Base-by-base conservation (phyloP, 2,888 invertebrate genomes). In the Epirrhoe alternata region DNA sequence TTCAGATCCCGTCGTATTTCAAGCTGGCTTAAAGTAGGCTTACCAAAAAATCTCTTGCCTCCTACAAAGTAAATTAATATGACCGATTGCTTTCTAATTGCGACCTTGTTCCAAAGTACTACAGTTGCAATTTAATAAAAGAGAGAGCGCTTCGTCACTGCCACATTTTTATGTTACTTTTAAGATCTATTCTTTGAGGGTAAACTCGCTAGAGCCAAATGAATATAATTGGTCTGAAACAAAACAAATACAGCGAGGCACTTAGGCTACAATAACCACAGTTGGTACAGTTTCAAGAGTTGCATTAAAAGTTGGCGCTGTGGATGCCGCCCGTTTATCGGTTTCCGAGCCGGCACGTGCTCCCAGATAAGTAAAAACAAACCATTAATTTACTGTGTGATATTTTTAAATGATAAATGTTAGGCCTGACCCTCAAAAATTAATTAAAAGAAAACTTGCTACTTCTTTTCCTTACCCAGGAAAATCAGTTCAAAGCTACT, bases 251-350 rank as follows among this genome's bases (percentile, higher is more conserved):
- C 7, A 42, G 59, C 24, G 33, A 30, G 61, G 55, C 66, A 64
- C 69, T 64, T 56, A 54, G 33, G 61, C 68, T 65, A 56, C 68
- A 68, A 66, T 58, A 47, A 50, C 58, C 68, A 50, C 64, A 57
- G 45, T 56, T 67, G 69, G 61, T 60, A 33, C 64, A 72, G 70
- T 77, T 81, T 76, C 73, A 71, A 80, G 79, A 81, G 74, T 74
- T 66, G 72, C 75, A 78, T 81, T 79, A 79, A 74, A 72, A 76
- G 74, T 81, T 76, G 56, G 71, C 69, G 71, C 73, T 72, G 74
- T 68, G 72, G 10, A 42, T 72, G 3, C 74, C 68, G 74, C 42
- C 64, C 61, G 71, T 61, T 64, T 75, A 80, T 78, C 74, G 72
- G 57, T 60, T 74, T 68, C 69, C 55, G 59, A 30, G 57, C 53